Percentiles rank a stretch among this genome's conserved stretches.
phyloP scores from a whole-genome alignment of 1,140 invertebrate species.

The Conus betulinus region DNA sequence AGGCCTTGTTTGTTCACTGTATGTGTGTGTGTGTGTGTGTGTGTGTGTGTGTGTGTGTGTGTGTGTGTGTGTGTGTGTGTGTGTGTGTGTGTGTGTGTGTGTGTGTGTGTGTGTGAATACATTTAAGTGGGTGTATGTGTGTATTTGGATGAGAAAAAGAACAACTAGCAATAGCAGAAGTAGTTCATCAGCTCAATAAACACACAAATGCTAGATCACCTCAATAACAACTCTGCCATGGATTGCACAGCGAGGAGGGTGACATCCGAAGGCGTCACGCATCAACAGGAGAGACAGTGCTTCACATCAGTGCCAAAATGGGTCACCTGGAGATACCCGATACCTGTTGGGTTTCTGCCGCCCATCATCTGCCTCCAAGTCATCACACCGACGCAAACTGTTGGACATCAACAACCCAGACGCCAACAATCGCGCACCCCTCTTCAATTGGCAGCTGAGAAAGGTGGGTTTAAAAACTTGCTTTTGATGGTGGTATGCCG shows the following conservation, averaged over 20 bases:
- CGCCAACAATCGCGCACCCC: slow-evolving; percentile 63
- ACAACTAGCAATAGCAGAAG: no score
- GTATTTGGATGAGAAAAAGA: no score
- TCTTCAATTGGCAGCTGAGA: slow-evolving; percentile 69
- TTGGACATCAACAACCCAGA: slow-evolving; percentile 69
- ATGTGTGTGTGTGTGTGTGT: no score
- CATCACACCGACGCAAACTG: slow-evolving; percentile 15
- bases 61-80: no score
- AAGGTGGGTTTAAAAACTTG: slow-evolving; percentile 50
- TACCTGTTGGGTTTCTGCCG: slow-evolving; percentile 61
- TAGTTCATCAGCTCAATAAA: not conserved
- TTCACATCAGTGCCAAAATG: slow-evolving; percentile 64
- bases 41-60: no score
- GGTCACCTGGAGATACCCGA: slow-evolving; percentile 58
- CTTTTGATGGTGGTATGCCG: no score
- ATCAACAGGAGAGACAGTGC: slow-evolving; percentile 59
- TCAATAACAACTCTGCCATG: no score
- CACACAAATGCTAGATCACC: not conserved
- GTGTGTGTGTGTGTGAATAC: no score
- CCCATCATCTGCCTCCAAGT: not conserved
- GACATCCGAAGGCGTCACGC: slow-evolving; percentile 62
- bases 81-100: no score
- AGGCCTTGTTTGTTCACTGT: no score
- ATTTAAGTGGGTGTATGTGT: no score
- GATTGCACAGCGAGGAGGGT: slow-evolving; percentile 60